phyloP scores from a whole-genome alignment of 2,113 vertebrate genomes.

The Trochalopteron elliotii region DNA sequence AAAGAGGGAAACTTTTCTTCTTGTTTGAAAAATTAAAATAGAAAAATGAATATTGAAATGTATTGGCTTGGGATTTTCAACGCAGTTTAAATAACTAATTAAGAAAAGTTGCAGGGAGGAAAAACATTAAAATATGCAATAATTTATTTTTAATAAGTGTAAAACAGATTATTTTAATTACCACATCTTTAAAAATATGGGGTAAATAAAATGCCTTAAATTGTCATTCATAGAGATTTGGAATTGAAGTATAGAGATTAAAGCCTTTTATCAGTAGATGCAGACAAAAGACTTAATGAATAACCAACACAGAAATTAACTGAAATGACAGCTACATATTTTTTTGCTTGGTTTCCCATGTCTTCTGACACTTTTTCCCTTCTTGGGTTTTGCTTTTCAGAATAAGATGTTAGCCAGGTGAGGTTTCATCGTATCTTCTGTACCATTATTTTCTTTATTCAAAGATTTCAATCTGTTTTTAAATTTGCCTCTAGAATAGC shows the following conservation, averaged over 20 bases:
- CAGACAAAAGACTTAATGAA: conserved; percentile 61
- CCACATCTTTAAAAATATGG: conserved; percentile 40
- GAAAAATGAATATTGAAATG: conserved; percentile 76
- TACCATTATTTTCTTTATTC: not conserved
- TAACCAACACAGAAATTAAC: conserved; percentile 13
- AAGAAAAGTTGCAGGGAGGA: conserved; percentile 71
- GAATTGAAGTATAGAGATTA: conserved; percentile 51
- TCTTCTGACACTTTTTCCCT: not conserved
- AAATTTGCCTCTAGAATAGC: not conserved
- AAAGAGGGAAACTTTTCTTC: conserved; percentile 58
- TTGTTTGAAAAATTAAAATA: conserved; percentile 68
- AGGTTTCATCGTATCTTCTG: not conserved
- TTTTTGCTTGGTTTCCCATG: not conserved
- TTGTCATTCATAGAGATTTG: conserved; percentile 56
- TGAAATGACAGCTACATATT: not conserved
- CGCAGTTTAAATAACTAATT: conserved; percentile 74
- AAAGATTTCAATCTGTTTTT: not conserved
- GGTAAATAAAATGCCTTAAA: conserved; percentile 66
- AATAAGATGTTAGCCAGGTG: not conserved
- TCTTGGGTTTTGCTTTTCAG: not conserved
- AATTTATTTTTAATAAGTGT: conserved; percentile 76
- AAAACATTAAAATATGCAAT: conserved; percentile 74
- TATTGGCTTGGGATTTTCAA: conserved; percentile 72
- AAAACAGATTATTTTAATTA: conserved; percentile 75
- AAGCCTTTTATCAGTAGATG: conserved; percentile 47